phyloP scores from a whole-genome alignment of 2,888 invertebrate species.

The Mamestra brassicae region DNA sequence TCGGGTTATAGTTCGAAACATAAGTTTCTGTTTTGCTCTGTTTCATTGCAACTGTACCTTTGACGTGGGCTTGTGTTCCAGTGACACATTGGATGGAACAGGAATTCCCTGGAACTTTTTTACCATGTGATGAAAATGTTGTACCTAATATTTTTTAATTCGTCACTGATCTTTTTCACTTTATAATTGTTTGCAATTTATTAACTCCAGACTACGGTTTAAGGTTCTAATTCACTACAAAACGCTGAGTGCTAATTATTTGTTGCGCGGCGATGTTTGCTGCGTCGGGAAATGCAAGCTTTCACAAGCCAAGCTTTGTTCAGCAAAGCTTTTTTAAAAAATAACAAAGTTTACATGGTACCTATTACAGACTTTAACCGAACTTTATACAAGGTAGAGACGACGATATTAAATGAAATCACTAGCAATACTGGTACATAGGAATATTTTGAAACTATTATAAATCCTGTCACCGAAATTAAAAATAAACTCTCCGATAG shows the following conservation, averaged over 20 bases:
- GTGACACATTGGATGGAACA: too few species aligned
- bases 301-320: neutral
- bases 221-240: neutral
- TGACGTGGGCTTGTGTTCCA: neutral
- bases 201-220: neutral
- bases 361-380: neutral
- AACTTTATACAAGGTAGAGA: too few species aligned
- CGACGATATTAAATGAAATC: too few species aligned
- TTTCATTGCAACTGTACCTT: neutral
- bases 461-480: too few species aligned
- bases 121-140: too few species aligned
- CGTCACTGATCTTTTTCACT: neutral
- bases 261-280: neutral
- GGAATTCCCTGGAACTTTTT: neutral
- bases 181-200: too few species aligned
- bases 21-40: constrained; percentile 12
- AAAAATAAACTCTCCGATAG: too few species aligned
- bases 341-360: neutral
- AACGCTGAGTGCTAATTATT: constrained; percentile 1
- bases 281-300: constrained; percentile 17
- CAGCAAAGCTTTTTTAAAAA: constrained; percentile 19
- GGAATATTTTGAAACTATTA: too few species aligned
- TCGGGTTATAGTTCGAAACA: constrained; percentile 1
- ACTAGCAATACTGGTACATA: too few species aligned
- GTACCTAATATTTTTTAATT: neutral